These are phyloP conservation scores for Drosophila buzzatii DNA, from an alignment of 2,888 invertebrate genomes.

Conservation along the genomic window DNA sequence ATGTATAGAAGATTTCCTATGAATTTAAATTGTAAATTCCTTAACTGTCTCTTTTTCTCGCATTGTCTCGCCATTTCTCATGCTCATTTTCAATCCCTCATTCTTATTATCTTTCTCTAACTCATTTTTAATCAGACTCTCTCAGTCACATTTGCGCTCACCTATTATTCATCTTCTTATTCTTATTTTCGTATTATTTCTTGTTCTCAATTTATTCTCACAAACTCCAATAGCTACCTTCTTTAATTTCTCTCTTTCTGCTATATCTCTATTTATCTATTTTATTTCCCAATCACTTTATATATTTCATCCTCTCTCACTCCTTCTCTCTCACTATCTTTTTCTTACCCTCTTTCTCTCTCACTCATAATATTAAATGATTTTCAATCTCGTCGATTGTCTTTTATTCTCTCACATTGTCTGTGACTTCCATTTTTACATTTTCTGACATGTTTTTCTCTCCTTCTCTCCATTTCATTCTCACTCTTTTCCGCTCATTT, in stretches of 20 bases:
- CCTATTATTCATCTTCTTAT: no score
- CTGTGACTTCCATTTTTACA: not conserved
- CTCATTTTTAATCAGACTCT: not conserved
- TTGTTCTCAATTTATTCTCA: no score
- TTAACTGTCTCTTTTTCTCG: no score
- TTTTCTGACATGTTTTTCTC: no score
- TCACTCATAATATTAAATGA: not conserved
- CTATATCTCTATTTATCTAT: not conserved
- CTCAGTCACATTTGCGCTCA: not conserved
- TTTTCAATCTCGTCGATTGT: not conserved
- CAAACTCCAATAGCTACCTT: no score
- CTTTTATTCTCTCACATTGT: not conserved
- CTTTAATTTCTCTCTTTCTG: no score
- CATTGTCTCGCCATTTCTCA: no score
- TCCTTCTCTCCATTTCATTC: not conserved
- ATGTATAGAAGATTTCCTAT: no score
- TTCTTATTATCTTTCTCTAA: no score
- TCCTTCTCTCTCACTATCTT: not conserved
- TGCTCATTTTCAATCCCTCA: no score
- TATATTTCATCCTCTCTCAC: not conserved
- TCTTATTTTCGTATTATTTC: no score
- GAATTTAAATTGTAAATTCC: no score
- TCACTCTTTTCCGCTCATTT: not conserved
- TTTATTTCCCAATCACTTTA: not conserved
- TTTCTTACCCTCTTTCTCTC: not conserved